phyloP scores from a whole-genome alignment of 2,888 invertebrate species.

The Drosophila greeni region DNA sequence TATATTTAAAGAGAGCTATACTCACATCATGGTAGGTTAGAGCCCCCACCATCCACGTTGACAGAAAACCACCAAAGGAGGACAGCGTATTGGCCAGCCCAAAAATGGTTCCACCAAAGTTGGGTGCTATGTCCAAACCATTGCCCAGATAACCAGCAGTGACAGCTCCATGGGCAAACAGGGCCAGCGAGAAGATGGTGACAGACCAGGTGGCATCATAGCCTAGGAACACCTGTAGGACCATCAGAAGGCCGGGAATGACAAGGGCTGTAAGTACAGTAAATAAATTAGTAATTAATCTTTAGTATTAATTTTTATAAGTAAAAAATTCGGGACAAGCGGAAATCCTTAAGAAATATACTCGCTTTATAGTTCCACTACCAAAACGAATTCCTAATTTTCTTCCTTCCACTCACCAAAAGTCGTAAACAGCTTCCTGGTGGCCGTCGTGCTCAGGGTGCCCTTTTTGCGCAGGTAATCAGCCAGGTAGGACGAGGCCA shows the following conservation, averaged over 20 bases:
- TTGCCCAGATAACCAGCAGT: conserved; percentile 92
- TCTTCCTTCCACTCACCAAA: conserved; percentile 79
- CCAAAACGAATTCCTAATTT: too few species aligned
- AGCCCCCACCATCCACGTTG: conserved; percentile 88
- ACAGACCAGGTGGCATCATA: conserved; percentile 86
- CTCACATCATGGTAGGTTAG: conserved; percentile 86
- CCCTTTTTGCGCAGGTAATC: conserved; percentile 85
- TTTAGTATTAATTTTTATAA: too few species aligned
- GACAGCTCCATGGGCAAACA: conserved; percentile 91
- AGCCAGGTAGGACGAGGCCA: conserved; percentile 86
- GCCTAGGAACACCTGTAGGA: conserved; percentile 86
- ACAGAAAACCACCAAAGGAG: conserved; percentile 89
- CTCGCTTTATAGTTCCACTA: too few species aligned
- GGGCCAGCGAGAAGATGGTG: conserved; percentile 86
- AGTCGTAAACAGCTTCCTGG: conserved; percentile 84
- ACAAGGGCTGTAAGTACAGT: conserved; percentile 80
- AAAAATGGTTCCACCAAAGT: conserved; percentile 92
- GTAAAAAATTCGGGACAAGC: too few species aligned
- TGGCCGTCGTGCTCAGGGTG: conserved; percentile 85
- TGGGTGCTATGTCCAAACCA: conserved; percentile 92
- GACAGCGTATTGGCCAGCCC: conserved; percentile 93
- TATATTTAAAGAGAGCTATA: conserved; percentile 24
- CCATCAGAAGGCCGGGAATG: conserved; percentile 86
- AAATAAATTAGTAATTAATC: not conserved
- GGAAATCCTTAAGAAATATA: too few species aligned